Conservation (phyloP, 2,113 vertebrate genomes). For the Anoura caudifer region DNA sequence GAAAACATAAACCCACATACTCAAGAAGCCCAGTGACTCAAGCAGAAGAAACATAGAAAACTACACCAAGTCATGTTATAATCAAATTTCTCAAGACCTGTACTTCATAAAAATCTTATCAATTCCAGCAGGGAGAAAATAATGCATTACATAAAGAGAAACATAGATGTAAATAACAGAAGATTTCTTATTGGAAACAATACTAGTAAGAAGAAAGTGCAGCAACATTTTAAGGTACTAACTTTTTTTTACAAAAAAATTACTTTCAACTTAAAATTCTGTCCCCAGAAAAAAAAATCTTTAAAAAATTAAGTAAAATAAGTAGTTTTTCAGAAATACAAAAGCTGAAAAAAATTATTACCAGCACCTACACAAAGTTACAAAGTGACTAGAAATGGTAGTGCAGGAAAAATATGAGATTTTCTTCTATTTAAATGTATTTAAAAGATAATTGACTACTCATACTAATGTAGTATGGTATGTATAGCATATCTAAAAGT, state of each 20-base stretch:
- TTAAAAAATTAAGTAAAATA: not conserved
- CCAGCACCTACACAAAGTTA: not conserved
- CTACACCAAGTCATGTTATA: not conserved
- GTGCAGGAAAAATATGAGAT: not conserved
- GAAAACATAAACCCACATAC: not conserved
- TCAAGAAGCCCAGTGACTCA: not conserved
- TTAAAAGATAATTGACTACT: not conserved
- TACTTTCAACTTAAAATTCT: not conserved
- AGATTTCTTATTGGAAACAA: not conserved
- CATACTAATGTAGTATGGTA: not conserved
- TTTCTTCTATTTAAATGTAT: not conserved
- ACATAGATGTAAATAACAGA: not conserved
- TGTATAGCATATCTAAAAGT: not conserved
- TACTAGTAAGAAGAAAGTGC: not conserved
- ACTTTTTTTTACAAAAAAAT: not conserved
- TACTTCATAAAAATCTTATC: not conserved
- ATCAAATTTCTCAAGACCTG: not conserved
- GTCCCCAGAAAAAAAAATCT: not conserved
- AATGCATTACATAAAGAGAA: not conserved
- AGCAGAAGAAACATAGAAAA: slow-evolving; percentile 18
- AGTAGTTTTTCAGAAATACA: not conserved
- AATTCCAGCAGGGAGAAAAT: not conserved
- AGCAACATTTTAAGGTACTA: not conserved
- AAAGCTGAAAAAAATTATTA: not conserved
- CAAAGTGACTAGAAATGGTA: not conserved